Evolutionary conservation across 1,140 invertebrate genomes (phyloP), one percentile per base, ranked within the genome.

Genomic region (Subanguina moxae): DNA sequence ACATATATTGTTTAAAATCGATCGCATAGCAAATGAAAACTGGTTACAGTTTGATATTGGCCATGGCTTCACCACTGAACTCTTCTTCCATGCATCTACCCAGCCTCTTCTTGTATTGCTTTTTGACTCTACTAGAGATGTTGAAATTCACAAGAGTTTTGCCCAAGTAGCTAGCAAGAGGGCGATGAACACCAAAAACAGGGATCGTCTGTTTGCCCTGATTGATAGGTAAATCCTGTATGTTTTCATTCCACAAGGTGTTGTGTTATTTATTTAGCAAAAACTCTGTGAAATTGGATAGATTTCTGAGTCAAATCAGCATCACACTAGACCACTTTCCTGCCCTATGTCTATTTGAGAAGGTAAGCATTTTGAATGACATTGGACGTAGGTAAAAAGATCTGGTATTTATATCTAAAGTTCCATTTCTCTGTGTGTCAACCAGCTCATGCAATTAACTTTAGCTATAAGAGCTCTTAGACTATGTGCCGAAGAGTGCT

Each of bases 11-110:
- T 9, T 5, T 15, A 48, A 56, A 48, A 38, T 1, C 3, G n/a
- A 42, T 27, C 19, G 32, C 17, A 65, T 30, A n/a, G 21, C 13
- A 38, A 57, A 19, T 1, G 30, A 19, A 57, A 65, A 52, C 15
- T 19, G 1, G 15, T 46, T 71, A 48, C 11, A 71, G 69, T 46
- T 74, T 0, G 52, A 74, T 38, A 52, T 74, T 30, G 52, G 61
- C 5, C 13, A 46, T 21, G 72, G 72, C 19, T 74, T 74, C 42
- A 74, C 72, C 32, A 58, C 32, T 0, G 72, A 74, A 27, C 27
- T 67, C 32, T 27, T 74, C 27, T 57, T 57, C 32, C 59, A 46
- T 23, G 46, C 17, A 19, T 17, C 59, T 7, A 46, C 68, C 17
- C 23, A 28, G 8, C 52, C 64, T 1, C 28, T 74, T 56, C 30